These are phyloP conservation scores for Paramisgurnus dabryanus DNA, from an alignment of 2,113 vertebrate genomes.

Conservation along the genomic window DNA sequence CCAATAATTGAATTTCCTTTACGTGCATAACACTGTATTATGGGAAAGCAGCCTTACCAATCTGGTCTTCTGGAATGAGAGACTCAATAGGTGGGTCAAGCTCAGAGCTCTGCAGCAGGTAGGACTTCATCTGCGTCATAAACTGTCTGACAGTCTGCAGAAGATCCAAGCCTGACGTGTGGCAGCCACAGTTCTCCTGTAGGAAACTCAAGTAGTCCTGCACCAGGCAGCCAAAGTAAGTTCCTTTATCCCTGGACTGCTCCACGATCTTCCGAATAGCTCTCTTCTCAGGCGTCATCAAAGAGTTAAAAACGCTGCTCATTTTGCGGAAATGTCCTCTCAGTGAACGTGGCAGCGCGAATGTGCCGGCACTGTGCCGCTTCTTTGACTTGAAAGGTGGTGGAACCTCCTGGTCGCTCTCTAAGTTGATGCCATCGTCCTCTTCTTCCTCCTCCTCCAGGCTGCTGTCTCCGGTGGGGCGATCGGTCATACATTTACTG, in stretches of 20 bases:
- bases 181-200: slow-evolving; percentile 85
- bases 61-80: slow-evolving; percentile 92
- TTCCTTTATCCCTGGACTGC: slow-evolving; percentile 84
- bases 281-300: slow-evolving; percentile 90
- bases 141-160: slow-evolving; percentile 96
- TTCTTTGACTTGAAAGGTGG: slow-evolving; percentile 81
- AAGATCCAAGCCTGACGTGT: slow-evolving; percentile 86
- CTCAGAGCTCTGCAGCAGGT: slow-evolving; percentile 92
- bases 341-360: slow-evolving; percentile 84
- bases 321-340: slow-evolving; percentile 88
- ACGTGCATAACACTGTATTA: neutral
- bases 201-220: slow-evolving; percentile 94
- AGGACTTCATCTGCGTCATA: slow-evolving; percentile 97
- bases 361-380: slow-evolving; percentile 75
- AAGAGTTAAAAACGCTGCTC: slow-evolving; percentile 88
- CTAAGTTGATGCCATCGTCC: slow-evolving; percentile 61
- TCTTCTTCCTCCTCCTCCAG: slow-evolving; percentile 83
- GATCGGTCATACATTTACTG: slow-evolving; percentile 56
- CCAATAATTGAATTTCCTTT: neutral
- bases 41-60: slow-evolving; percentile 79
- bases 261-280: slow-evolving; percentile 85
- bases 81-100: slow-evolving; percentile 91
- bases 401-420: slow-evolving; percentile 81
- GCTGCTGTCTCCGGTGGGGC: slow-evolving; percentile 77
- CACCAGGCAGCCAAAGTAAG: slow-evolving; percentile 93